A percentile compares a stretch with the other conserved stretches of the same genome.
Evolutionary conservation across 2,888 invertebrate species (phyloP).

Genomic region (Patella caerulea): DNA sequence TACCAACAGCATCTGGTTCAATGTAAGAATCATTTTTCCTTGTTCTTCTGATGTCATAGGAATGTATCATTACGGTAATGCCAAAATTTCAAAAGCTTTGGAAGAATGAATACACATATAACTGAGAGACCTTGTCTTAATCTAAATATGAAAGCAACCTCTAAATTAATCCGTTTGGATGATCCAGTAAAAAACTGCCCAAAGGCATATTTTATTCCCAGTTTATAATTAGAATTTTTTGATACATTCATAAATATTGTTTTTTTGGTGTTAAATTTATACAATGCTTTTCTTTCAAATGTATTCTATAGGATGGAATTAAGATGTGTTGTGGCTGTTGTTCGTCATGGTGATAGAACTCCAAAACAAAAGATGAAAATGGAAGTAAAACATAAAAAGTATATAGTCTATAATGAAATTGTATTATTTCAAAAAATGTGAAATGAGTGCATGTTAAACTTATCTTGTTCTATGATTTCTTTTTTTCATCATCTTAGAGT

Average conservation of each 20-base stretch:
- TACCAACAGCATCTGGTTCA: conserved; percentile 98
- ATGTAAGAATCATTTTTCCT: conserved; percentile 76
- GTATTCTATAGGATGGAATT: conserved; percentile 79
- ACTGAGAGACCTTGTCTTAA: conserved; percentile 6
- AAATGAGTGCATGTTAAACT: background rate
- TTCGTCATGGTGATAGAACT: conserved; percentile 97
- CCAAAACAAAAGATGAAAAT: conserved; percentile 99
- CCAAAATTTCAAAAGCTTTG: background rate
- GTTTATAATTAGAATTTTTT: no score
- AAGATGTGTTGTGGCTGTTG: conserved; percentile 96
- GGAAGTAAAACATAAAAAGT: conserved; percentile 87
- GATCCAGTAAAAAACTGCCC: no score
- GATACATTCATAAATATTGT: no score
- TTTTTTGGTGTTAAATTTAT: background rate
- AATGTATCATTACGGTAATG: background rate
- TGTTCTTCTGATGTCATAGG: background rate
- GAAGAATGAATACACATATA: background rate
- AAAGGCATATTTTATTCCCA: no score
- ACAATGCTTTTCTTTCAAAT: background rate
- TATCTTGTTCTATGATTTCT: background rate
- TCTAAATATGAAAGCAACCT: background rate
- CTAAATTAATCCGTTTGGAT: no score
- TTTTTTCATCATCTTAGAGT: background rate
- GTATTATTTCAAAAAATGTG: background rate
- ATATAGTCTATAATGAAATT: conserved; percentile 36